Evolutionary conservation across 2,113 vertebrate species (phyloP).

Genomic region (Salminus brasiliensis): DNA sequence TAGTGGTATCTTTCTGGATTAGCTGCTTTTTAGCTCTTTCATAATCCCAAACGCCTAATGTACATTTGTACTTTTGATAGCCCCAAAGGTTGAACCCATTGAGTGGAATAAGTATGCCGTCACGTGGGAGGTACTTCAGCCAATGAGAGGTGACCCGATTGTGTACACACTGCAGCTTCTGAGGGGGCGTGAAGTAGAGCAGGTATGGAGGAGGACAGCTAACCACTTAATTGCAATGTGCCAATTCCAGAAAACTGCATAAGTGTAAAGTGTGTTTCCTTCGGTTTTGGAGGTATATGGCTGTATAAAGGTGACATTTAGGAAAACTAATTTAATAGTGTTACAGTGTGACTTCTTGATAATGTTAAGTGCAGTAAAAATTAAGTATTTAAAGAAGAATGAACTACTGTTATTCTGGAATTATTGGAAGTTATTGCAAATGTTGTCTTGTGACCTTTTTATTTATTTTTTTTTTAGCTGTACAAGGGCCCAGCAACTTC

Average conservation of each 20-base stretch:
- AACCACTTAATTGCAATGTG: too few relatives aligned
- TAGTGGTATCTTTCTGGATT: background rate
- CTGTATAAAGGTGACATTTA: too few relatives aligned
- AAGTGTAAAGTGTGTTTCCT: too few relatives aligned
- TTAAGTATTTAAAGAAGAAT: too few relatives aligned
- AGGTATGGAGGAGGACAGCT: conserved; percentile 63
- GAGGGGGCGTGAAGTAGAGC: conserved; percentile 76
- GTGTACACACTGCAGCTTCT: conserved; percentile 81
- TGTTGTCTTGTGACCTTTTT: conserved; percentile 2
- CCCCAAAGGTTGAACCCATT: conserved; percentile 74
- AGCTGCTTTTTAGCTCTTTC: background rate
- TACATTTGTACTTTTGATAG: conserved; percentile 58
- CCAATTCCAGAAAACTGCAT: too few relatives aligned
- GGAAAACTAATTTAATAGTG: too few relatives aligned
- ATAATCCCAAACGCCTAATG: background rate
- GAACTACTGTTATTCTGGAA: too few relatives aligned
- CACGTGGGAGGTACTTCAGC: conserved; percentile 79
- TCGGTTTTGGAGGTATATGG: too few relatives aligned
- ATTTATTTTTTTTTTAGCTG: too few relatives aligned
- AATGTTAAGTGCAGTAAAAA: too few relatives aligned
- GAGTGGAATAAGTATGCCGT: conserved; percentile 75
- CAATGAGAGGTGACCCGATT: conserved; percentile 81
- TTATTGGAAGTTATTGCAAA: too few relatives aligned
- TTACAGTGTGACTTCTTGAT: too few relatives aligned
- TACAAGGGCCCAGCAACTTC: conserved; percentile 78